These are phyloP conservation scores for Casuarius casuarius DNA, from an alignment of 2,113 vertebrate genomes.

Conservation along the genomic window DNA sequence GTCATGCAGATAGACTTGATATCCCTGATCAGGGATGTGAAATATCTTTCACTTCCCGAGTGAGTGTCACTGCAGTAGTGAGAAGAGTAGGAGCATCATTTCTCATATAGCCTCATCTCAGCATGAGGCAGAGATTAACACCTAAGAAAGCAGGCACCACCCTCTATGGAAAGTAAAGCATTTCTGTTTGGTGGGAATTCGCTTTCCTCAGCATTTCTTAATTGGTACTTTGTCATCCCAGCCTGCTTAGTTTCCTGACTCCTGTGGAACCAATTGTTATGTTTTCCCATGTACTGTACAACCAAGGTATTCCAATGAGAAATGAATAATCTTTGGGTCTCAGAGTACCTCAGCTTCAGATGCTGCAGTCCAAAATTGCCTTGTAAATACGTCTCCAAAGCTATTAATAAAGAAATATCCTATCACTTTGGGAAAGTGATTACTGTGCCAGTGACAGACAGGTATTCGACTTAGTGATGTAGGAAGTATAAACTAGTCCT, in stretches of 20 bases:
- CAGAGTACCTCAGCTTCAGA: neutral
- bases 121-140: neutral
- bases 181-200: neutral
- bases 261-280: neutral
- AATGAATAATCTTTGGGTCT: neutral
- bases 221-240: neutral
- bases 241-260: neutral
- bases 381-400: neutral
- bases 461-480: neutral
- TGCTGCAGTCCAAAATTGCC: neutral
- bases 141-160: neutral
- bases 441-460: neutral
- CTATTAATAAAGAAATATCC: neutral
- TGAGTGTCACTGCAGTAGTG: neutral
- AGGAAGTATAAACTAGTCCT: neutral
- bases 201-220: neutral
- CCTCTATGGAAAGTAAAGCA: neutral
- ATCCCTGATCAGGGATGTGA: neutral
- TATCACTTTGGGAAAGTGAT: neutral
- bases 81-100: neutral
- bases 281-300: neutral
- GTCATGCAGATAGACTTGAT: neutral
- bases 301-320: neutral
- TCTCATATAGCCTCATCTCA: neutral
- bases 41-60: neutral